Conservation (phyloP, 2,797 vertebrate species). For the Myotis daubentonii region DNA sequence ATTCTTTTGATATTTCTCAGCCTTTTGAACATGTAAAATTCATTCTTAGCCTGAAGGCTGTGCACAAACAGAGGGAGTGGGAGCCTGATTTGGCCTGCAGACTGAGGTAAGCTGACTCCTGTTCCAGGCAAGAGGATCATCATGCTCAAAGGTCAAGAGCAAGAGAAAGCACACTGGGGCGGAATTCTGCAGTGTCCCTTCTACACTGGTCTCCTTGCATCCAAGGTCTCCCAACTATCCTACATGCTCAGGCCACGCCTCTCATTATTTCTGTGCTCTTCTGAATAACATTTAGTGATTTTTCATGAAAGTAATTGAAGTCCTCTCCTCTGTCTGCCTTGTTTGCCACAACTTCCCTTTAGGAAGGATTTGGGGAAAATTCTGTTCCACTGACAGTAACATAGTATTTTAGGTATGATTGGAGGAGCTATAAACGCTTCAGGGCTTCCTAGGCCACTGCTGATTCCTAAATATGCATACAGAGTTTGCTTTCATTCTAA, state of each 20-base stretch:
- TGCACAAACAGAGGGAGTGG: background rate
- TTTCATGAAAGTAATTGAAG: background rate
- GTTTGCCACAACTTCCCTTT: background rate
- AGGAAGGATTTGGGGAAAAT: background rate
- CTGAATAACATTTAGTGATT: background rate
- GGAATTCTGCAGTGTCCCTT: background rate
- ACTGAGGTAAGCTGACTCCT: background rate
- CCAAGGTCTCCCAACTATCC: no score
- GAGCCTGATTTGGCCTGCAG: background rate
- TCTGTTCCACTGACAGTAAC: background rate
- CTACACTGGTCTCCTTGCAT: background rate
- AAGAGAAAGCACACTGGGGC: background rate
- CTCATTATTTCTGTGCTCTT: background rate
- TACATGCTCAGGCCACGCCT: rapidly evolving
- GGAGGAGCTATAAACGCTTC: background rate
- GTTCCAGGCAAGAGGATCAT: background rate
- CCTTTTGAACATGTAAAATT: background rate
- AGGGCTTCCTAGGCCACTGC: background rate
- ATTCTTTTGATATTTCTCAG: background rate
- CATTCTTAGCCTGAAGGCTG: background rate
- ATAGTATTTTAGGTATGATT: background rate
- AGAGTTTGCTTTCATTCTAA: constrained; percentile 31
- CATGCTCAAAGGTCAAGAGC: background rate
- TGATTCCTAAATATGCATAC: background rate
- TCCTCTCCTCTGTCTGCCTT: background rate